Conservation (phyloP, 2,888 invertebrate genomes). For the Cerastis rubricosa region DNA sequence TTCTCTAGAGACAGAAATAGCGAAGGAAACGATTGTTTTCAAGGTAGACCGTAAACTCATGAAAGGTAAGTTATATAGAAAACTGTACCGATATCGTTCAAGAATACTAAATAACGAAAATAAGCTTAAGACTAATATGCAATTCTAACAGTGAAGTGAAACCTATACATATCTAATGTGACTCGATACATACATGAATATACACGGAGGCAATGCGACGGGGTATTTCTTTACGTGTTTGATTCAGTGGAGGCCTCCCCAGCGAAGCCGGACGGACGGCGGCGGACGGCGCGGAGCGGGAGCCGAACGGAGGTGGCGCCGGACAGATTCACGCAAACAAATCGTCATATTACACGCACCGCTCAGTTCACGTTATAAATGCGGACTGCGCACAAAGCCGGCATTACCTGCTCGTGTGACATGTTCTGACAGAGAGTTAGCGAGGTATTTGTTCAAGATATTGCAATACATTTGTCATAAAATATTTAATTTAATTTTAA, state of each 20-base stretch:
- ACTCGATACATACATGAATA: slow-evolving; percentile 32
- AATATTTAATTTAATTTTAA: background rate
- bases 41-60: background rate
- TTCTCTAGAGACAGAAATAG: background rate
- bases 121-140: slow-evolving; percentile 38
- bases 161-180: slow-evolving; percentile 52
- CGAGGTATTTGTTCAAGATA: background rate
- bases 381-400: slow-evolving; percentile 15
- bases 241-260: slow-evolving; percentile 10
- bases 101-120: slow-evolving; percentile 42
- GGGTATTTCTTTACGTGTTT: slow-evolving; percentile 37
- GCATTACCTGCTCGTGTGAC: slow-evolving; percentile 8
- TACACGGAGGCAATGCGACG: background rate
- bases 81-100: background rate
- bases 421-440: background rate
- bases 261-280: background rate
- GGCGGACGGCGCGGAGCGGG: too few species aligned
- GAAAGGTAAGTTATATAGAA: background rate
- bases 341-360: slow-evolving; percentile 25
- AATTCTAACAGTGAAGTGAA: slow-evolving; percentile 35
- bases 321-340: slow-evolving; percentile 23
- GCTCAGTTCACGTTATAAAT: slow-evolving; percentile 44
- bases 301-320: background rate
- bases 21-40: background rate
- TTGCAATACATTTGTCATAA: background rate